Evolutionary conservation across 2,797 vertebrate species (phyloP), one percentile per base, ranked within the genome.

Genomic region (Alectoris magna): DNA sequence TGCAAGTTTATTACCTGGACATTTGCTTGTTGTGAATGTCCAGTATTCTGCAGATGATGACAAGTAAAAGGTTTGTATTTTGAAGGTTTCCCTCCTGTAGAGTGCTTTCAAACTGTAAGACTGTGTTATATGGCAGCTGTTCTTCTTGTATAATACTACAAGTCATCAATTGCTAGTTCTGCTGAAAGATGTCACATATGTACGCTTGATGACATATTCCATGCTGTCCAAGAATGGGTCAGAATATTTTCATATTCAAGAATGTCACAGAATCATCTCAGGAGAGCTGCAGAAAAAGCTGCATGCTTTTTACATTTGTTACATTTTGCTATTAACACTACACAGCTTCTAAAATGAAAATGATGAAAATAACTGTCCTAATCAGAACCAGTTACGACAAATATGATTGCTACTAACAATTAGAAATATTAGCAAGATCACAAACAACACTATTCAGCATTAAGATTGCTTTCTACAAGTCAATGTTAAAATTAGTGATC

Each of bases 1-100:
- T 96, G 87, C 71, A 94, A 96, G 95, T 97, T 98, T 97, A 97
- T 95, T 97, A 96, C 85, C 85, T 86, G 93, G 91, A 95, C 85
- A 91, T 95, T 94, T 95, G 90, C 51, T 48, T 91, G 75, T 88
- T 97, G 96, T 94, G 96, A 95, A 95, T 88, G 91, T 96, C 96
- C 91, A 95, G 91, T 90, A 84, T 92, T 93, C 94, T 64, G 76
- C 90, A 78, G 75, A 89, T 82, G 70, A 87, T 95, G 95, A 95
- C 95, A 97, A 97, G 94, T 91, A 96, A 96, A 95, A 86, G 60
- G 88, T 96, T 97, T 97, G 80, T 95, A 89, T 97, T 96, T 96
- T 82, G 87, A 97, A 97, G 91, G 86, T 62, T 94, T 94, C 95
- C 97, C 85, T 96, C 69, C 63, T 60, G 59, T 90, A 95, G 82